A percentile compares a stretch with the other conserved stretches of the same genome.
Conservation (phyloP, 1,140 invertebrate genomes). For the Fopius arisanus region DNA sequence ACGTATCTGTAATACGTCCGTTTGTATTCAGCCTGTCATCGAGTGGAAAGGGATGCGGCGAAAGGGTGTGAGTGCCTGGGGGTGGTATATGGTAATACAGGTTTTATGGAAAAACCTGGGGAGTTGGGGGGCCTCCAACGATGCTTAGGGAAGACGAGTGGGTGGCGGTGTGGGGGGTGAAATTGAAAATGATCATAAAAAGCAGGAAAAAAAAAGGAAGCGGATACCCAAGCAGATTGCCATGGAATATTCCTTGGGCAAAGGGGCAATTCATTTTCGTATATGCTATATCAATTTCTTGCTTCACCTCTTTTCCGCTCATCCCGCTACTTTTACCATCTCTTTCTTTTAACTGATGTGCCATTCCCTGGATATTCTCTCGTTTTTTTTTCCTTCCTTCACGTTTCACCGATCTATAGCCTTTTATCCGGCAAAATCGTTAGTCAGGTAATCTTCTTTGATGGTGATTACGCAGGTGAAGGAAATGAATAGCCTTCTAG, state of each 20-base stretch:
- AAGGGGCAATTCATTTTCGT: slow-evolving; percentile 65
- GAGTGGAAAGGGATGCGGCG: slow-evolving; percentile 36
- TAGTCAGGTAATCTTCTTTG: slow-evolving; percentile 54
- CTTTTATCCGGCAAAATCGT: slow-evolving; percentile 65
- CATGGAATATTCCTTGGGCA: slow-evolving; percentile 61
- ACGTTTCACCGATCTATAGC: slow-evolving; percentile 54
- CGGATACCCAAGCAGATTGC: slow-evolving; percentile 59
- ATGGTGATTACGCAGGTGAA: slow-evolving; percentile 33
- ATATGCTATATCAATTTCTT: slow-evolving; percentile 67
- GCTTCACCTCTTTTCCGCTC: slow-evolving; percentile 58
- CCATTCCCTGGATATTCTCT: background rate
- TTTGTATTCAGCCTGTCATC: slow-evolving; percentile 58
- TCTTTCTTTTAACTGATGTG: slow-evolving; percentile 4
- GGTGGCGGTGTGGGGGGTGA: slow-evolving; percentile 38
- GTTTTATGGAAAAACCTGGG: slow-evolving; percentile 57
- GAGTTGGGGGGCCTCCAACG: slow-evolving; percentile 36
- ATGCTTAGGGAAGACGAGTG: slow-evolving; percentile 23
- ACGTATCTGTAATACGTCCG: slow-evolving; percentile 48
- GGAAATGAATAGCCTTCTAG: background rate
- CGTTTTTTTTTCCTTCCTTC: slow-evolving; percentile 30
- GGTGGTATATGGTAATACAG: slow-evolving; percentile 56
- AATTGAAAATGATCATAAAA: slow-evolving; percentile 67
- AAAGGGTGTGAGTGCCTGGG: slow-evolving; percentile 28
- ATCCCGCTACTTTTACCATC: slow-evolving; percentile 32
- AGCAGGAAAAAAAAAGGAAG: slow-evolving; percentile 57